Evolutionary conservation across 2,888 invertebrate genomes (phyloP).

Genomic region (Drosophila aldrichi): DNA sequence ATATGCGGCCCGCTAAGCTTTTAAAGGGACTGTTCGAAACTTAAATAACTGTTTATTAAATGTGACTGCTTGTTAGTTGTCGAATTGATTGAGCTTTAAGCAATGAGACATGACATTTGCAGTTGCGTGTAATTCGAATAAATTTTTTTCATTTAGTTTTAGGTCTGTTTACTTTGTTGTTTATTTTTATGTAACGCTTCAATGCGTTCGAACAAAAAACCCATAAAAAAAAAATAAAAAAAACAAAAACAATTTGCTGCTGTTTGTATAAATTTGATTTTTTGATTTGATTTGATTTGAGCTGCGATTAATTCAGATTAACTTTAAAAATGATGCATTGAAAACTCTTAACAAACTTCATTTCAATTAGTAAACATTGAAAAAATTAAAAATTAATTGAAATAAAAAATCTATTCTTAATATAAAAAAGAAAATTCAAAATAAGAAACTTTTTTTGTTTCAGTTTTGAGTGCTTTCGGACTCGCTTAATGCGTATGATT

Average conservation of each 20-base stretch:
- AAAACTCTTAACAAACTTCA: slow-evolving; percentile 2
- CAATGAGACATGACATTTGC: slow-evolving; percentile 18
- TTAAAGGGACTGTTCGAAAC: not conserved
- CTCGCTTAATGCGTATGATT: slow-evolving; percentile 29
- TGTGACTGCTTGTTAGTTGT: not conserved
- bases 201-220: slow-evolving; percentile 30
- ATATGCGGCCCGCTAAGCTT: not conserved
- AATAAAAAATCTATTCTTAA: too few relatives aligned
- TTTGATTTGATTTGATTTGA: slow-evolving; percentile 16
- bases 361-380: not conserved
- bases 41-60: slow-evolving; percentile 1
- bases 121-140: slow-evolving; percentile 42
- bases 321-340: slow-evolving; percentile 9
- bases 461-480: slow-evolving; percentile 22
- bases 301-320: not conserved
- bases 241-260: not conserved
- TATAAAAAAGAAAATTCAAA: too few relatives aligned
- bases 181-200: slow-evolving; percentile 36
- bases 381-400: not conserved
- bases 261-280: slow-evolving; percentile 14
- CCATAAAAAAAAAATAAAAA: slow-evolving; percentile 1
- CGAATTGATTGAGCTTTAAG: slow-evolving; percentile 9
- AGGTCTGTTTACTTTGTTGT: slow-evolving; percentile 20
- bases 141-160: slow-evolving; percentile 12
- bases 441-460: not conserved